phyloP scores from a whole-genome alignment of 2,113 vertebrate genomes.

The Mobula birostris region DNA sequence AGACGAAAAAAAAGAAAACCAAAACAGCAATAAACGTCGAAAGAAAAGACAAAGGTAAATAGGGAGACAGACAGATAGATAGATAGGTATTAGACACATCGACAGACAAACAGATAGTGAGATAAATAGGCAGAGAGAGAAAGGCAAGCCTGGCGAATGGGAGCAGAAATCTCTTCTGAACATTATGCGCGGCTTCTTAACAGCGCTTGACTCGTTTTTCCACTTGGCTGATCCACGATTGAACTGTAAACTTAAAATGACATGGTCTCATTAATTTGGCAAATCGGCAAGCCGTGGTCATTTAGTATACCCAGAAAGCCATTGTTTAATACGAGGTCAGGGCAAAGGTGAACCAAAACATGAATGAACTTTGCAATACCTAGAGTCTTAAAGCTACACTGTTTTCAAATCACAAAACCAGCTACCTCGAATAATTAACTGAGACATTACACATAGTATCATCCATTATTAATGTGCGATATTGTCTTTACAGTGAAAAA shows the following conservation, averaged over 20 bases:
- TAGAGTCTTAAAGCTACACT: slow-evolving; percentile 49
- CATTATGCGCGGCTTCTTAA: slow-evolving; percentile 53
- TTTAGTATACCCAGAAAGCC: slow-evolving; percentile 64
- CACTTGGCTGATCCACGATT: slow-evolving; percentile 67
- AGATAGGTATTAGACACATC: not conserved
- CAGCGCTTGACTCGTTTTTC: slow-evolving; percentile 64
- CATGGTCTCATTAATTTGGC: slow-evolving; percentile 81
- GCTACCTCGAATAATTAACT: not conserved
- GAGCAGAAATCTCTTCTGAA: slow-evolving; percentile 55
- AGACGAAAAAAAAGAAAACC: not conserved
- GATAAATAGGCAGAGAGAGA: not conserved
- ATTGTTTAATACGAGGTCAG: slow-evolving; percentile 69
- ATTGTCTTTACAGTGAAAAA: not conserved
- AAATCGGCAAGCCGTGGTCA: slow-evolving; percentile 66
- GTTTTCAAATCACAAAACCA: slow-evolving; percentile 29
- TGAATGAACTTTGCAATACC: slow-evolving; percentile 53
- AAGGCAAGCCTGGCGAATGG: slow-evolving; percentile 50
- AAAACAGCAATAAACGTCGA: not conserved
- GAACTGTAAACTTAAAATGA: slow-evolving; percentile 74
- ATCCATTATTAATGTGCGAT: not conserved
- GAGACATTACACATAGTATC: not conserved
- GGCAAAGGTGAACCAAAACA: slow-evolving; percentile 70
- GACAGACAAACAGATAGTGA: not conserved
- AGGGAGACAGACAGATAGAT: not conserved
- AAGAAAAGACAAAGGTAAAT: too few species aligned